Percentiles rank a stretch among this genome's conserved stretches.
Conservation (phyloP, 2,797 vertebrate species). For the Muraenolepis orangiensis region DNA sequence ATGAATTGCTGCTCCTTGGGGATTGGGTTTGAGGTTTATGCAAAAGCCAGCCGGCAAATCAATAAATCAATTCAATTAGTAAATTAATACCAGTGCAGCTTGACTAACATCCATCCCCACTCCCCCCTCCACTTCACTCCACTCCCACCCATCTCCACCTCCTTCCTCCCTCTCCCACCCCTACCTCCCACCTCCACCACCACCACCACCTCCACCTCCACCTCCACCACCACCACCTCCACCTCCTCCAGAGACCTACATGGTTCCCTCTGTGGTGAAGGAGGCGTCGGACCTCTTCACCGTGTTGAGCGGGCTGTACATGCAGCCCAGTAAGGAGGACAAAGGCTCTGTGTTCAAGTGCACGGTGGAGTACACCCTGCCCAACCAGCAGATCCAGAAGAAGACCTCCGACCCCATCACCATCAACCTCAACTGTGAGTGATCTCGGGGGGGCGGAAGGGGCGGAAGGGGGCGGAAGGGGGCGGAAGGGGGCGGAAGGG, state of each 20-base stretch:
- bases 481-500: too few species aligned
- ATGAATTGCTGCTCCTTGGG: not conserved
- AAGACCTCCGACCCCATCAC: conserved; percentile 69
- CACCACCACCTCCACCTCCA: not conserved
- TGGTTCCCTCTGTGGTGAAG: conserved; percentile 72
- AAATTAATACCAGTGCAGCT: conserved; percentile 12
- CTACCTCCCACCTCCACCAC: not conserved
- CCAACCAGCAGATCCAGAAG: conserved; percentile 36
- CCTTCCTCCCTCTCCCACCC: not conserved
- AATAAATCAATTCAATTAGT: not conserved
- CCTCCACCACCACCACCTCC: not conserved
- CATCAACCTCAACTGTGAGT: conserved; percentile 85
- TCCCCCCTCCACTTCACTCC: not conserved
- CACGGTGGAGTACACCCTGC: conserved; percentile 74
- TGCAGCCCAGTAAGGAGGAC: conserved; percentile 74
- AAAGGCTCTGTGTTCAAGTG: conserved; percentile 78
- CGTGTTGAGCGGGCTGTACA: conserved; percentile 74
- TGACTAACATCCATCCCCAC: conserved; percentile 7
- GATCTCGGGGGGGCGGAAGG: too few species aligned
- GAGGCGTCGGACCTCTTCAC: conserved; percentile 82
- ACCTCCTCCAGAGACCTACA: conserved; percentile 70
- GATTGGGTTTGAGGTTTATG: not conserved
- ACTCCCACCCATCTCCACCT: not conserved
- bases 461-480: too few species aligned
- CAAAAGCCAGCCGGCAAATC: not conserved